A percentile compares a stretch with the other conserved stretches of the same genome.
These are phyloP conservation scores for Subanguina moxae DNA, from an alignment of 1,140 invertebrate species.

Conservation along the genomic window DNA sequence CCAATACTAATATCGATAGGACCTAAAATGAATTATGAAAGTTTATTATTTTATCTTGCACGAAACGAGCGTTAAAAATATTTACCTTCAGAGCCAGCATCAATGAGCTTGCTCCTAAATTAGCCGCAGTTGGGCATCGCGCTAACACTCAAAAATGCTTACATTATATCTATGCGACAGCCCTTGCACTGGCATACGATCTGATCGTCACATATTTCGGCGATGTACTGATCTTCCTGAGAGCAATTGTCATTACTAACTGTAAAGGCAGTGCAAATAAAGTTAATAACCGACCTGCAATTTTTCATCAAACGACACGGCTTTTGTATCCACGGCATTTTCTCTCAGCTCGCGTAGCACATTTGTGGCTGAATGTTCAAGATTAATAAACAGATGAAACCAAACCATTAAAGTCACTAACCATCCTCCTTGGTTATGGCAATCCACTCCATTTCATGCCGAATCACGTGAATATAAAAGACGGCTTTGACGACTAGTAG, in stretches of 20 bases:
- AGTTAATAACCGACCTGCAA: background rate
- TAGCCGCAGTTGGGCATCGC: background rate
- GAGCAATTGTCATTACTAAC: too few species aligned
- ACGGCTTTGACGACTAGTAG: background rate
- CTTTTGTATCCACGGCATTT: background rate
- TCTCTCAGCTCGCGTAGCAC: background rate
- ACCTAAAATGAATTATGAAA: background rate
- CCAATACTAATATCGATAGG: background rate
- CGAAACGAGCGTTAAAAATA: too few species aligned
- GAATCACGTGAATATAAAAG: background rate
- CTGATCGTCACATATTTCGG: background rate
- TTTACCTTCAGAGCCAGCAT: background rate
- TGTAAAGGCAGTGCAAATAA: background rate
- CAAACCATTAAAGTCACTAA: background rate
- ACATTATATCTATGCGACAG: background rate
- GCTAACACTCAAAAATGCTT: background rate
- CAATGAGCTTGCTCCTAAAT: background rate
- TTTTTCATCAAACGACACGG: background rate
- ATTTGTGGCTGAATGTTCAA: background rate
- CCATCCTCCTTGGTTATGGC: background rate
- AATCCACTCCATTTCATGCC: conserved; percentile 1
- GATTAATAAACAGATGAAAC: too few species aligned
- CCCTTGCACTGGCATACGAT: background rate
- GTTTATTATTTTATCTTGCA: too few species aligned
- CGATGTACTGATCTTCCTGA: background rate